Base-by-base conservation (phyloP, 2,797 vertebrate species). In the Gambusia yucatana region DNA sequence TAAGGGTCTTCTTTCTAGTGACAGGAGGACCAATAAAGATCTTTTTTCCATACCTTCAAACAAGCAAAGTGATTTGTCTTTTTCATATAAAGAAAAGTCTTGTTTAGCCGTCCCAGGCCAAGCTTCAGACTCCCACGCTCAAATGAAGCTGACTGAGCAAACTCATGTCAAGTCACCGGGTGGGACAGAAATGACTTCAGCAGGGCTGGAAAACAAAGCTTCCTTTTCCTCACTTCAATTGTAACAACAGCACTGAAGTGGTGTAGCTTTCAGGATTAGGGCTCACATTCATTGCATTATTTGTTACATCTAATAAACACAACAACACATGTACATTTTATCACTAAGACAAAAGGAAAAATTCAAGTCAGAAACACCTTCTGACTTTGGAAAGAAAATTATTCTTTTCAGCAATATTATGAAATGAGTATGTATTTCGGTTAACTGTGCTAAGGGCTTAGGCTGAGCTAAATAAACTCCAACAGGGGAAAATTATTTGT, bases 31-130 rank as follows among this genome's bases (percentile, higher is more conserved):
- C 41, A 28, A 46, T 28, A 28, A 46, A 28, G 22, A n/a, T 87
- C 76, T 81, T 78, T 76, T 74, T 65, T 87, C 84, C 69, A 75
- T 41, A 55, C 78, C 75, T 80, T 75, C 73, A 73, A 65, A 88
- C 77, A 94, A 70, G 84, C 86, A 82, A 79, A 72, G 79, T 61
- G 76, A 47, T 90, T 91, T 92, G 88, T 92, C 88, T 88, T 83
- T 77, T 83, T 82, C 33, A 80, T 47, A 93, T 89, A 91, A 92
- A 94, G 84, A 85, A 69, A 79, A 77, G 80, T 77, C 61, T 91
- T 93, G 90, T 94, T 91, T 76, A 48, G 30, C 52, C 28, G 8
- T 76, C 4, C 57, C 61, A 52, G 79, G 59, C 79, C 4, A 9
- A 83, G 83, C 81, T 67, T 55, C 50, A 65, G 78, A 90, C 87